These are phyloP conservation scores for Tenthredo distinguenda DNA, from an alignment of 2,888 invertebrate species.

Conservation along the genomic window DNA sequence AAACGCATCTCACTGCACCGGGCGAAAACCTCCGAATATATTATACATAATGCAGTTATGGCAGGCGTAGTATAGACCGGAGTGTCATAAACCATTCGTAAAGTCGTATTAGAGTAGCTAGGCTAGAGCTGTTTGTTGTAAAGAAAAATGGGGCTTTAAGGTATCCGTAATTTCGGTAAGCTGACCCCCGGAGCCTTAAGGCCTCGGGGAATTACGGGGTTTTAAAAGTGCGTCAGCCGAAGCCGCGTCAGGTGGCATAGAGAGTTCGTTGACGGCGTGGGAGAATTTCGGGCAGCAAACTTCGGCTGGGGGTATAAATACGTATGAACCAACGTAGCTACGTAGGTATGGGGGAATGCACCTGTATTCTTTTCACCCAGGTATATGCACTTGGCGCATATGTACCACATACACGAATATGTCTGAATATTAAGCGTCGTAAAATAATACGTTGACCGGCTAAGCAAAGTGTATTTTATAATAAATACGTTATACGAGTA, in stretches of 20 bases:
- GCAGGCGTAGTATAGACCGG: not conserved
- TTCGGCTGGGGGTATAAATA: slow-evolving; percentile 6
- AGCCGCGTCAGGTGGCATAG: slow-evolving; percentile 28
- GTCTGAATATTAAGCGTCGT: not conserved
- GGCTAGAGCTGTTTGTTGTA: not conserved
- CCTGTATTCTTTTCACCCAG: not conserved
- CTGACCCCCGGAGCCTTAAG: slow-evolving; percentile 9
- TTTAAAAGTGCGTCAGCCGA: slow-evolving; percentile 21
- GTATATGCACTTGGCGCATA: no score
- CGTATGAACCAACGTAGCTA: not conserved
- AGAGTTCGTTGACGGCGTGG: slow-evolving; percentile 28
- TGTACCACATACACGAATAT: no score
- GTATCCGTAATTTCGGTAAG: slow-evolving; percentile 23
- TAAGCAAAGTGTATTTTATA: not conserved
- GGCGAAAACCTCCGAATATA: not conserved
- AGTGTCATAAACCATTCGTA: slow-evolving; percentile 23
- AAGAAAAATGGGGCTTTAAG: slow-evolving; percentile 21
- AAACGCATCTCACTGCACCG: not conserved
- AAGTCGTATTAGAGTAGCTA: not conserved
- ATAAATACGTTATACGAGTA: no score
- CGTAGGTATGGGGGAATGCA: not conserved
- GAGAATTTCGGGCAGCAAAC: slow-evolving; percentile 7
- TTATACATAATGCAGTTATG: not conserved
- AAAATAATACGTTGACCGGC: not conserved
- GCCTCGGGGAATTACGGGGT: slow-evolving; percentile 7